phyloP scores from a whole-genome alignment of 1,140 invertebrate species.

The Polypedilum pembai region DNA sequence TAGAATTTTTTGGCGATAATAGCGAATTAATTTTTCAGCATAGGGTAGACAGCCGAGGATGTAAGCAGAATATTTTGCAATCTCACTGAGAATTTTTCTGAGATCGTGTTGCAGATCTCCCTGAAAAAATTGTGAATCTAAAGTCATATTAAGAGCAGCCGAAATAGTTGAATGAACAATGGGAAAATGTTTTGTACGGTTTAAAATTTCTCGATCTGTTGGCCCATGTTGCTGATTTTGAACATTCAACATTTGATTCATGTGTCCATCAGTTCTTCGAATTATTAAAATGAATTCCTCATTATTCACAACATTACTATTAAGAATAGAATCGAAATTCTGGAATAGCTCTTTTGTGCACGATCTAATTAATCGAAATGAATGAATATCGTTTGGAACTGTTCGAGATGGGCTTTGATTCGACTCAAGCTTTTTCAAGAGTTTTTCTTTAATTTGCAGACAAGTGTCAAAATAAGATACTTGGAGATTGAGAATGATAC shows the following conservation, averaged over 20 bases:
- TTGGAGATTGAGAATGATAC: background rate
- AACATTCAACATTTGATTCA: background rate
- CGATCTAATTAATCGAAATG: background rate
- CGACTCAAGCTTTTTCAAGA: background rate
- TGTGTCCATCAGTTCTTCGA: background rate
- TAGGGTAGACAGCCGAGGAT: constrained; percentile 40
- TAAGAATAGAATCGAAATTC: background rate
- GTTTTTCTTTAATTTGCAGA: background rate
- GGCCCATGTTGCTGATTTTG: background rate
- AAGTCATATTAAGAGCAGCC: background rate
- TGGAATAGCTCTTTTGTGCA: background rate
- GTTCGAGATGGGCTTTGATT: background rate
- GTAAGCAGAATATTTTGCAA: constrained; percentile 40
- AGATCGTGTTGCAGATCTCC: constrained; percentile 40
- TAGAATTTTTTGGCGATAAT: constrained; percentile 41
- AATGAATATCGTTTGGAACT: background rate
- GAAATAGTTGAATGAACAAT: background rate
- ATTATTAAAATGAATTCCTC: background rate
- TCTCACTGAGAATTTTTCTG: constrained; percentile 40
- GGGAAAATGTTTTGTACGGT: background rate
- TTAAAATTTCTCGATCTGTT: background rate
- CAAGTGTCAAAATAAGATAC: constrained; percentile 16
- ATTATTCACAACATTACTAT: background rate
- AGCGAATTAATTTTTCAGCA: constrained; percentile 39
- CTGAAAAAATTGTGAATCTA: background rate